Evolutionary conservation across 1,140 invertebrate genomes (phyloP).

Genomic region (Pristionchus pacificus): DNA sequence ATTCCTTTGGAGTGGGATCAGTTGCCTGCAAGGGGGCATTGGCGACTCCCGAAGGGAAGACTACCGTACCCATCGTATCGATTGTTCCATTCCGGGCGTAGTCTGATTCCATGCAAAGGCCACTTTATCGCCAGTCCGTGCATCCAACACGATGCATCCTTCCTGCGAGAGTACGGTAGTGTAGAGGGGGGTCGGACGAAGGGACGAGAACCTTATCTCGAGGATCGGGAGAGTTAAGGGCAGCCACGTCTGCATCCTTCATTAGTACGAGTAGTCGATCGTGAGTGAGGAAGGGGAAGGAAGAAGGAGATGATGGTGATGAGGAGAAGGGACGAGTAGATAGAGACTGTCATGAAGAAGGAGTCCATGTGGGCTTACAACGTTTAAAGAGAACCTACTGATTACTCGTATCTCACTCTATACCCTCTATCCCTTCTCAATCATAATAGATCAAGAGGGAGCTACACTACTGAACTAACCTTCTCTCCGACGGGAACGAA

Average conservation of each 20-base stretch:
- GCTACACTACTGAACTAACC: background rate
- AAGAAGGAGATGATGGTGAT: slow-evolving; percentile 17
- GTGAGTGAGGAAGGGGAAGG: slow-evolving; percentile 4
- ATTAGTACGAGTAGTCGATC: too few species aligned
- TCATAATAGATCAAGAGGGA: background rate
- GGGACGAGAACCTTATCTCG: background rate
- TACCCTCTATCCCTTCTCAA: background rate
- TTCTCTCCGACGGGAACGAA: background rate
- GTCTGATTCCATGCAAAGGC: background rate
- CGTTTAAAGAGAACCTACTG: background rate
- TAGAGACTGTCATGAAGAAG: background rate
- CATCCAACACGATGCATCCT: background rate
- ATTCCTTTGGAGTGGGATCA: too few species aligned
- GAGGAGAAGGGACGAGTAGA: background rate
- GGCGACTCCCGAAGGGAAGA: too few species aligned
- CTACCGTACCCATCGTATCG: background rate
- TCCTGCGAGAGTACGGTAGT: too few species aligned
- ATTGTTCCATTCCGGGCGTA: background rate
- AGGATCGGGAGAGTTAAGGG: too few species aligned
- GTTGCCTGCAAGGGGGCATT: too few species aligned
- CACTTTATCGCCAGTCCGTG: background rate
- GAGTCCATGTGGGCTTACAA: background rate
- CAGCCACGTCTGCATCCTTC: too few species aligned
- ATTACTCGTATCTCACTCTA: background rate
- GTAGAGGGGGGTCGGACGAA: too few species aligned